Conservation (phyloP, 1,140 invertebrate genomes). For the Drosophila ironensis region DNA sequence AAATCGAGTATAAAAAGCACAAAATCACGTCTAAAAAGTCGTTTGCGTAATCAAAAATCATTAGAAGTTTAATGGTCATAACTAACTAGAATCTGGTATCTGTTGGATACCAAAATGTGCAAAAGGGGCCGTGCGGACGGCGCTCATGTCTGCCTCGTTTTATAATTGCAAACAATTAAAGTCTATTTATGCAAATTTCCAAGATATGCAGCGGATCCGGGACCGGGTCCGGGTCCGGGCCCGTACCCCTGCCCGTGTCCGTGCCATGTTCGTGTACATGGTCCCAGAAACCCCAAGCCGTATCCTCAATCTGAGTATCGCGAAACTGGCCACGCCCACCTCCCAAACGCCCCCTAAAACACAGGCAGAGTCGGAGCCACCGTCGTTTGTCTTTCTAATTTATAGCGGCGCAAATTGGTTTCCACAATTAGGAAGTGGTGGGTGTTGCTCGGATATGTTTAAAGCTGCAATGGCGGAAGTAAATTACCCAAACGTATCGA, state of each 20-base stretch:
- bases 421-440: slow-evolving; percentile 79
- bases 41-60: not conserved
- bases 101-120: slow-evolving; percentile 13
- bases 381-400: slow-evolving; percentile 77
- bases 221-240: slow-evolving; percentile 1
- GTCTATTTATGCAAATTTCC: slow-evolving; percentile 79
- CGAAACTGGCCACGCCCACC: slow-evolving; percentile 51
- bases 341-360: not conserved
- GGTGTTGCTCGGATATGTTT: slow-evolving; percentile 76
- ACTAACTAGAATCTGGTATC: not conserved
- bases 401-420: slow-evolving; percentile 78
- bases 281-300: slow-evolving; percentile 1
- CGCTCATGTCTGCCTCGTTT: slow-evolving; percentile 41
- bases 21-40: too few species aligned
- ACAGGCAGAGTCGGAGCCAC: not conserved
- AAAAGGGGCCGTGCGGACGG: not conserved
- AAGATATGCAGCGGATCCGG: slow-evolving; percentile 59
- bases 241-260: slow-evolving; percentile 1
- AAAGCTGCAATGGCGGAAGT: slow-evolving; percentile 69
- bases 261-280: not conserved
- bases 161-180: slow-evolving; percentile 81
- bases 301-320: not conserved
- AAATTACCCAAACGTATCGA: slow-evolving; percentile 58
- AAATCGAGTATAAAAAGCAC: too few species aligned
- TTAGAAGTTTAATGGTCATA: not conserved